These are phyloP conservation scores for Oeneis ivallda DNA, from an alignment of 2,888 invertebrate genomes.

Conservation along the genomic window DNA sequence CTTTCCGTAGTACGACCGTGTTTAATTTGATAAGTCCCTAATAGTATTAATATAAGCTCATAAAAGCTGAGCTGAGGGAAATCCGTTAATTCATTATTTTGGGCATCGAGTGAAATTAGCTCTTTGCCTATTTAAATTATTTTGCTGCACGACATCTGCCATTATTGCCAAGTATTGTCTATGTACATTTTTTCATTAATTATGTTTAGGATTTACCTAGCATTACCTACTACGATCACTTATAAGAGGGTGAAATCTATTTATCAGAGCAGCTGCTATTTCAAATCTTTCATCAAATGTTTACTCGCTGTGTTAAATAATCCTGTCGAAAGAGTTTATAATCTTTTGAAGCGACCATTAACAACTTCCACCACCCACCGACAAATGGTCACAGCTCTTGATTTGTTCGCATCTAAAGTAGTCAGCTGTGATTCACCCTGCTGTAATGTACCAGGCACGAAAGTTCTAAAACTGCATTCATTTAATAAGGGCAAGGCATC, in stretches of 20 bases:
- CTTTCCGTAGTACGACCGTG: too few species aligned
- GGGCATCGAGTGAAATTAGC: too few species aligned
- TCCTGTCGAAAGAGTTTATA: background rate
- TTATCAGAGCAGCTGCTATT: background rate
- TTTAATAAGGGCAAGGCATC: background rate
- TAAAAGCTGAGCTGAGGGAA: too few species aligned
- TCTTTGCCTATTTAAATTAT: too few species aligned
- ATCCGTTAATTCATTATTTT: too few species aligned
- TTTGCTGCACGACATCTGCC: too few species aligned
- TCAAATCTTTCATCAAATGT: background rate
- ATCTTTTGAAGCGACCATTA: background rate
- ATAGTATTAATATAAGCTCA: too few species aligned
- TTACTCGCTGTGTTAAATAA: background rate
- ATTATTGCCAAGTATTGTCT: too few species aligned
- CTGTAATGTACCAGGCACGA: background rate
- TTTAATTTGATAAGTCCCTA: too few species aligned
- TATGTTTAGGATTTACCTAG: background rate
- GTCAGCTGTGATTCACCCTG: background rate
- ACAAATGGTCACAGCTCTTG: background rate
- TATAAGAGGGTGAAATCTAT: background rate
- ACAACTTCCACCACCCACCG: background rate
- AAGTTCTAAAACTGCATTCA: background rate
- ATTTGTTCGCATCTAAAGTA: background rate
- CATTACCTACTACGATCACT: background rate
- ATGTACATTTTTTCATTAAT: too few species aligned